These are phyloP conservation scores for Solenopsis fugax DNA, from an alignment of 1,140 invertebrate genomes.

Conservation along the genomic window DNA sequence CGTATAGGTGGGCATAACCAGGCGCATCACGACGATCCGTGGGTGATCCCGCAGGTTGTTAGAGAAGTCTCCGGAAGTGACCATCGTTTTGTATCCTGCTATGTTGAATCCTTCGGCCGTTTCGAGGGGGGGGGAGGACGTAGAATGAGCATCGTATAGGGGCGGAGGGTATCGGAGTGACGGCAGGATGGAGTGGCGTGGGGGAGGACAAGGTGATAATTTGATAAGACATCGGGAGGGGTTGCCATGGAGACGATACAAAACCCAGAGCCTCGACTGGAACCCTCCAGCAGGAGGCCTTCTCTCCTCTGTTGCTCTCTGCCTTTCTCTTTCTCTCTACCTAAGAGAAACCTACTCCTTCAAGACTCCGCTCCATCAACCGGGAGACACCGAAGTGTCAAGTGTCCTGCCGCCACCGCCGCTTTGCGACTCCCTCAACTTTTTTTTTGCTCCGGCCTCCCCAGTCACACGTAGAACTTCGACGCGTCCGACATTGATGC, in stretches of 20 bases:
- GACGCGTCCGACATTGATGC: constrained; percentile 49
- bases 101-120: constrained; percentile 75
- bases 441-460: constrained; percentile 34
- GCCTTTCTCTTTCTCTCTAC: not conserved
- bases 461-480: constrained; percentile 35
- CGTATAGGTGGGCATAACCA: constrained; percentile 70
- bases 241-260: constrained; percentile 86
- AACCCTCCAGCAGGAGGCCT: constrained; percentile 77
- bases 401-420: constrained; percentile 76
- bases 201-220: constrained; percentile 86
- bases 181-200: constrained; percentile 63
- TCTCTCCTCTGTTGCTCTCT: constrained; percentile 69
- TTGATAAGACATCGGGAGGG: constrained; percentile 86
- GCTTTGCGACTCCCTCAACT: constrained; percentile 31
- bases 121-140: constrained; percentile 39
- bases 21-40: constrained; percentile 39
- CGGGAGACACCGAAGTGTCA: constrained; percentile 81
- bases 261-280: constrained; percentile 79
- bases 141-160: constrained; percentile 54
- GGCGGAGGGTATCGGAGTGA: constrained; percentile 63
- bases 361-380: constrained; percentile 79
- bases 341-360: constrained; percentile 65
- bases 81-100: constrained; percentile 83
- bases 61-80: constrained; percentile 79
- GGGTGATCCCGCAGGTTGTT: constrained; percentile 81